phyloP scores from a whole-genome alignment of 1,140 invertebrate genomes.

The Drosophila ercepeae region DNA sequence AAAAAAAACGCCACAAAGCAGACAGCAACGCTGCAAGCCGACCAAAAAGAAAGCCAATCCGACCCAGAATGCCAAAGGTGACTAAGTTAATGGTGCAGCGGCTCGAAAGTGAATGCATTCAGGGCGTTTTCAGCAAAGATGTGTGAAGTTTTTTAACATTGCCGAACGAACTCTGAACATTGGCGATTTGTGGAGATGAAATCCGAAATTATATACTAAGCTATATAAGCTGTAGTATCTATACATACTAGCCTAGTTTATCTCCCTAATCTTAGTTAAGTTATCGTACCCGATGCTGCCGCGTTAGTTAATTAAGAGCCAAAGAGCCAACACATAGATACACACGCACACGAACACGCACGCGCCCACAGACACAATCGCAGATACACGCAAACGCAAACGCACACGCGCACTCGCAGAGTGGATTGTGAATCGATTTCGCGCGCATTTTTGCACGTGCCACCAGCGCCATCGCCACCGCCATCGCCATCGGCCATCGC shows the following conservation, averaged over 20 bases:
- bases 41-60: slow-evolving; percentile 36
- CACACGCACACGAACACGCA: slow-evolving; percentile 8
- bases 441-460: slow-evolving; percentile 54
- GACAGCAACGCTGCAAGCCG: slow-evolving; percentile 16
- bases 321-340: slow-evolving; percentile 17
- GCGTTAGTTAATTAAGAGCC: slow-evolving; percentile 22
- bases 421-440: slow-evolving; percentile 34
- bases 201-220: slow-evolving; percentile 6
- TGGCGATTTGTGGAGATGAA: slow-evolving; percentile 22
- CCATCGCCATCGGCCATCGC: not conserved
- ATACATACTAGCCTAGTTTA: slow-evolving; percentile 32
- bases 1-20: slow-evolving; percentile 4
- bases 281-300: not conserved
- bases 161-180: slow-evolving; percentile 15
- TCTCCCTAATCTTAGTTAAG: slow-evolving; percentile 6
- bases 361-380: slow-evolving; percentile 2
- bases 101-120: slow-evolving; percentile 40
- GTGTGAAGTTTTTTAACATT: slow-evolving; percentile 18
- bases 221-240: slow-evolving; percentile 2
- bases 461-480: not conserved
- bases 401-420: slow-evolving; percentile 3
- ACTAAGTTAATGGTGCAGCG: slow-evolving; percentile 42
- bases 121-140: slow-evolving; percentile 9
- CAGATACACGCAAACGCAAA: slow-evolving; percentile 4
- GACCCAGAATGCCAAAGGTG: slow-evolving; percentile 45